Evolutionary conservation across 2,113 vertebrate genomes (phyloP), one percentile per base, ranked within the genome.

Genomic region (Chaetorhynchus papuensis): DNA sequence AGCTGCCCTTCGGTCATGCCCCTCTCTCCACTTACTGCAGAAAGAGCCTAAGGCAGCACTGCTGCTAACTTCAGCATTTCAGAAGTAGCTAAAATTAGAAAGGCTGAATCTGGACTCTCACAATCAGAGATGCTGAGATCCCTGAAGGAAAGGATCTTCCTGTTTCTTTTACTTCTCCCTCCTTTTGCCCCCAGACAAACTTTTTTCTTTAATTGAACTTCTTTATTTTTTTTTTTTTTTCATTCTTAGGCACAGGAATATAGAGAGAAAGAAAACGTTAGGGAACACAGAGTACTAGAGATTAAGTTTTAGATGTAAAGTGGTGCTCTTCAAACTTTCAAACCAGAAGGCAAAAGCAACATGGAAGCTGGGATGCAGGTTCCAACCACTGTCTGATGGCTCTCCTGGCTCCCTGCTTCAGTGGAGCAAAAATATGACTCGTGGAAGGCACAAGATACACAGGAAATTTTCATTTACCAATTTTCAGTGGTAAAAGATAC

Each of bases 351-450:
- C 35, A 87, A 91, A 89, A 81, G 44, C 53, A 76, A 41, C 26
- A 30, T 1, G 20, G 50, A 89, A 79, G 42, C 5, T 5, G 3
- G 47, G 59, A 70, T 0, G 0, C 26, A 57, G 64, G 22, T 78
- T 50, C 42, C 42, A 70, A 1, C 15, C 0, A 0, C 0, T 53
- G 53, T 39, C n/a, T 64, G n/a, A 60, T 1, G 3, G 50, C 44
- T 72, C 53, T 53, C 56, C 26, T 41, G 42, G 50, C 50, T 83
- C 39, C 42, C 42, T 86, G 19, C 26, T 61, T 68, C 35, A 83
- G 28, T 33, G 39, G 19, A 77, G 22, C 26, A 49, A 64, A 72
- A 76, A 54, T 0, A 0, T 2, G 5, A 63, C 49, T 15, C 0
- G 0, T n/a, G 31, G 16, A 68, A 83, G 21, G 49, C 0, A 70